Conservation (phyloP, 1,140 invertebrate genomes). For the Lethrus apterus region DNA sequence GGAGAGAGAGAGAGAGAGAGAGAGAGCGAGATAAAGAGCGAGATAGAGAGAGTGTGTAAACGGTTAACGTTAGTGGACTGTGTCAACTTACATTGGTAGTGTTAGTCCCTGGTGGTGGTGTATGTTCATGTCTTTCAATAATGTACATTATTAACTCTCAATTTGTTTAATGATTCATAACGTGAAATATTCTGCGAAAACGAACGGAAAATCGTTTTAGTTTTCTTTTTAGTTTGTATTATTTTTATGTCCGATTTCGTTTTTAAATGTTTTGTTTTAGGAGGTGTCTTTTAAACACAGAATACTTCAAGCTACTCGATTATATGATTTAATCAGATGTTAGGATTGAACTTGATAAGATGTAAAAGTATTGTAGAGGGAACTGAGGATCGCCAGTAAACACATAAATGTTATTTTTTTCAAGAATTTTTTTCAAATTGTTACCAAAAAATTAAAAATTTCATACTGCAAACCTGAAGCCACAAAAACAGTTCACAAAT, state of each 20-base stretch:
- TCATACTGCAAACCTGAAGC: too few relatives aligned
- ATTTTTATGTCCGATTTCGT: too few relatives aligned
- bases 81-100: constrained; percentile 35
- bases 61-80: constrained; percentile 15
- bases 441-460: too few relatives aligned
- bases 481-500: too few relatives aligned
- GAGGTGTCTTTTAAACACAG: background rate
- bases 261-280: too few relatives aligned
- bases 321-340: too few relatives aligned
- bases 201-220: background rate
- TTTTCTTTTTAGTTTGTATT: too few relatives aligned
- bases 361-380: too few relatives aligned
- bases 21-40: constrained; percentile 8
- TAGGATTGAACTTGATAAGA: too few relatives aligned
- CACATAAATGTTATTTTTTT: too few relatives aligned
- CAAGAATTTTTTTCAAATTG: too few relatives aligned
- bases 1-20: constrained; percentile 2
- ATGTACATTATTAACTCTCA: constrained; percentile 14
- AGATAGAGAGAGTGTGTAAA: constrained; percentile 10
- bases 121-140: constrained; percentile 27
- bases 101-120: constrained; percentile 28
- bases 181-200: background rate
- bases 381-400: too few relatives aligned
- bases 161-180: background rate
- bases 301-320: background rate